Conservation (phyloP, 1,140 invertebrate genomes). For the Drosophila fuyamai region DNA sequence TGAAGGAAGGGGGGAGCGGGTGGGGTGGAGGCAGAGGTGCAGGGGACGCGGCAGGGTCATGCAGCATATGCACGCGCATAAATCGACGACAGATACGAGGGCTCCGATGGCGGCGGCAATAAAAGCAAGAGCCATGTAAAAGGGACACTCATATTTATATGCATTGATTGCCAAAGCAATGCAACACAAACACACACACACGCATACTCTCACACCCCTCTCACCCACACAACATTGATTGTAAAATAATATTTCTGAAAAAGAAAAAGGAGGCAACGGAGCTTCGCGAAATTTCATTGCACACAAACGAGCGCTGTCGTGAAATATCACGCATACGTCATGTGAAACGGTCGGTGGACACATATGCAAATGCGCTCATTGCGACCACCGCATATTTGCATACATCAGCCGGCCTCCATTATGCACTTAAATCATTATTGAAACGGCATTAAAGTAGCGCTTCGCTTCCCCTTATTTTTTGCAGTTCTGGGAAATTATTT, state of each 20-base stretch:
- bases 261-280: not conserved
- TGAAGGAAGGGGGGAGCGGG: not conserved
- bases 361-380: conserved; percentile 43
- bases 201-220: not conserved
- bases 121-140: conserved; percentile 78
- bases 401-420: conserved; percentile 22
- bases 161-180: conserved; percentile 81
- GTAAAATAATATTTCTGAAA: conserved; percentile 78
- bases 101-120: conserved; percentile 55
- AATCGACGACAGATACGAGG: conserved; percentile 73
- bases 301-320: conserved; percentile 45
- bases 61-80: conserved; percentile 78
- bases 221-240: conserved; percentile 53
- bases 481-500: conserved; percentile 95
- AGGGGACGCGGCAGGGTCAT: conserved; percentile 6
- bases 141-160: conserved; percentile 82
- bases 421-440: conserved; percentile 40
- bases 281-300: conserved; percentile 44
- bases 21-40: not conserved
- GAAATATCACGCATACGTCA: conserved; percentile 64
- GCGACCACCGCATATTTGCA: conserved; percentile 38
- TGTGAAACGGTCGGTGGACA: conserved; percentile 14
- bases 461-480: conserved; percentile 26
- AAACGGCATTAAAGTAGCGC: conserved; percentile 18
- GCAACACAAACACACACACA: conserved; percentile 57